Base-by-base conservation (phyloP, 2,113 vertebrate species). In the Bos javanicus region DNA sequence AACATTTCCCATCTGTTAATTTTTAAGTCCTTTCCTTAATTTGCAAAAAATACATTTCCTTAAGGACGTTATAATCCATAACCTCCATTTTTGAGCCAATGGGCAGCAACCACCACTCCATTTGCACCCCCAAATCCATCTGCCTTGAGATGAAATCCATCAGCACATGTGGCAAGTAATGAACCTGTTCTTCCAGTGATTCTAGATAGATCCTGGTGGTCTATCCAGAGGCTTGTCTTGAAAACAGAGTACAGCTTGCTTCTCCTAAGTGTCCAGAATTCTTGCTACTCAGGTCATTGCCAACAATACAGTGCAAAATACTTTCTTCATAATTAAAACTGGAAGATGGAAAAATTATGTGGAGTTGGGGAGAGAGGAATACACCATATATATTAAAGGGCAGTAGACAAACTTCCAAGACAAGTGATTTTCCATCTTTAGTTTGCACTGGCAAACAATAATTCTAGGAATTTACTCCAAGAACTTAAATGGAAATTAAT, bases 21-120 rank as follows among this genome's bases (percentile, higher is more conserved):
- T 91, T 94, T 88, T 21, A 96, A 71, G 57, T 92, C 21, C 90
- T 91, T 81, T 15, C 50, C 25, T 93, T 88, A 59, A 94, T 78
- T 26, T 26, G 52, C 36, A 89, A 78, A 91, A 91, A 57, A 59
- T 60, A 25, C 2, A 50, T 76, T 91, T 95, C 52, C 16, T 71
- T 46, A 71, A 92, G n/a, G 67, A 95, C 25, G 14, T 33, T 87
- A 84, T 25, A 71, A 85, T 25, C 46, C 39, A 48, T n/a, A 92
- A n/a, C 11, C 12, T 86, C 16, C 13, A 33, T 88, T 26, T 56
- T 57, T 85, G 54, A 81, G 57, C 39, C 17, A 46, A 15, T 26
- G 46, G 62, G 11, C 10, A 81, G 81, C 54, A 16, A 59, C 12
- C 16, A 43, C 11, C 5, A 3, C 7, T 36, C 28, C 39, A 43